These are phyloP conservation scores for Melangyna quadrimaculata DNA, from an alignment of 2,888 invertebrate genomes.

Conservation along the genomic window DNA sequence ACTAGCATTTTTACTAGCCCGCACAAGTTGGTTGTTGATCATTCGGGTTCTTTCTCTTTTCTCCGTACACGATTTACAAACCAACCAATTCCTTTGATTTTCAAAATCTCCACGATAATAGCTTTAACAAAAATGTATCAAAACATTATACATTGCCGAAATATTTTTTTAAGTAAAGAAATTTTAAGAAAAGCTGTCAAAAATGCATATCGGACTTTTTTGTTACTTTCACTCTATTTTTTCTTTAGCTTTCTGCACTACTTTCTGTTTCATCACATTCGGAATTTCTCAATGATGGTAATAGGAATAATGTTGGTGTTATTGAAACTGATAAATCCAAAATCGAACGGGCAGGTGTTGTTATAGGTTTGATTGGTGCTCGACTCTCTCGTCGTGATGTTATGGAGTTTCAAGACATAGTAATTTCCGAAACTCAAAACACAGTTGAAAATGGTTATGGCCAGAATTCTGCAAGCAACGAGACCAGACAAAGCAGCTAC, in stretches of 20 bases:
- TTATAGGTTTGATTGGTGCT: constrained; percentile 82
- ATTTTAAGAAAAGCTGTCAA: too few relatives aligned
- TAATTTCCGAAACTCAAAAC: constrained; percentile 82
- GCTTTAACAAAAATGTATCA: too few relatives aligned
- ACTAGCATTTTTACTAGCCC: too few relatives aligned
- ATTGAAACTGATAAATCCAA: constrained; percentile 77
- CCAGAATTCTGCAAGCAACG: constrained; percentile 14
- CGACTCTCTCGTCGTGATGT: constrained; percentile 81
- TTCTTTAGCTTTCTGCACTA: constrained; percentile 81
- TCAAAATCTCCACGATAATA: too few relatives aligned
- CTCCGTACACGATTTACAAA: too few relatives aligned
- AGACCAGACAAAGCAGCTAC: constrained; percentile 58
- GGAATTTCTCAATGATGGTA: constrained; percentile 83
- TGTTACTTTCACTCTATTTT: too few relatives aligned
- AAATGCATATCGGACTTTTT: too few relatives aligned
- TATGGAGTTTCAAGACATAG: constrained; percentile 83
- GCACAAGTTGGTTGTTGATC: too few relatives aligned
- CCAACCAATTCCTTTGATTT: too few relatives aligned
- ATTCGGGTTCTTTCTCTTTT: too few relatives aligned
- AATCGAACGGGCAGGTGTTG: constrained; percentile 82
- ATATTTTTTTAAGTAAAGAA: too few relatives aligned
- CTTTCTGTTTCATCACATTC: constrained; percentile 83
- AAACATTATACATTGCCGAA: too few relatives aligned
- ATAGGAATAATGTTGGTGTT: constrained; percentile 82
- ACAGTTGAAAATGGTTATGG: constrained; percentile 82